phyloP scores from a whole-genome alignment of 1,140 invertebrate genomes.

The Lasioglossum albipes region DNA sequence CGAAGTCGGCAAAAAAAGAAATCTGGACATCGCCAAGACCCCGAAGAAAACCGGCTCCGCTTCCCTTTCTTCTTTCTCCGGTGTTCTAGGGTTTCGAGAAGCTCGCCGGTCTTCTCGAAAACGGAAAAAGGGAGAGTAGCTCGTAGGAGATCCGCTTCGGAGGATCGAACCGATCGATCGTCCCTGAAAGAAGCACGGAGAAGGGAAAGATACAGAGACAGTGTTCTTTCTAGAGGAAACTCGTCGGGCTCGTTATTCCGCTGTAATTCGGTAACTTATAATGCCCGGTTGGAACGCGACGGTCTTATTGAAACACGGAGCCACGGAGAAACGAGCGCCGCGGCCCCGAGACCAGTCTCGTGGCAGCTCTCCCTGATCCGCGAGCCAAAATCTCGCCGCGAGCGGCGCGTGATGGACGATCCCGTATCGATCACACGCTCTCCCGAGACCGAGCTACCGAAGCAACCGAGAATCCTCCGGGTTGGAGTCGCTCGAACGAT shows the following conservation, averaged over 20 bases:
- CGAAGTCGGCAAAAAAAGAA: conserved; percentile 7
- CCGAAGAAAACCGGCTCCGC: too few species aligned
- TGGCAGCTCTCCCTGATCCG: conserved; percentile 13
- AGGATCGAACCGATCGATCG: too few species aligned
- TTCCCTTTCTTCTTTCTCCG: neutral
- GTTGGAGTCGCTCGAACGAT: neutral
- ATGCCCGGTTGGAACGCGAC: neutral
- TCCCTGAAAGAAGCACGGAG: too few species aligned
- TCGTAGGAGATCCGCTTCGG: too few species aligned
- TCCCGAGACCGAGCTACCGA: neutral
- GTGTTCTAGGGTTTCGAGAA: too few species aligned
- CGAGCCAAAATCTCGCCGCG: conserved; percentile 34
- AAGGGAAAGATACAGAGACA: too few species aligned
- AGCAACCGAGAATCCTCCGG: too few species aligned
- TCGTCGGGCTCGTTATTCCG: too few species aligned
- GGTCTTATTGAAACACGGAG: conserved; percentile 20
- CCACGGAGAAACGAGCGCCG: neutral
- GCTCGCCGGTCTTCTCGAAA: too few species aligned
- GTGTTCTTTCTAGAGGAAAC: too few species aligned
- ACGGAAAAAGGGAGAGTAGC: too few species aligned
- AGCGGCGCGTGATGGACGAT: conserved; percentile 13
- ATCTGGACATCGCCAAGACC: neutral
- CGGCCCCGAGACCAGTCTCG: neutral
- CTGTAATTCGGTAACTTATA: neutral
- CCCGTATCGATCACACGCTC: conserved; percentile 8